A percentile compares a stretch with the other conserved stretches of the same genome.
Evolutionary conservation across 2,888 invertebrate genomes (phyloP).

Genomic region (Athalia circularis): DNA sequence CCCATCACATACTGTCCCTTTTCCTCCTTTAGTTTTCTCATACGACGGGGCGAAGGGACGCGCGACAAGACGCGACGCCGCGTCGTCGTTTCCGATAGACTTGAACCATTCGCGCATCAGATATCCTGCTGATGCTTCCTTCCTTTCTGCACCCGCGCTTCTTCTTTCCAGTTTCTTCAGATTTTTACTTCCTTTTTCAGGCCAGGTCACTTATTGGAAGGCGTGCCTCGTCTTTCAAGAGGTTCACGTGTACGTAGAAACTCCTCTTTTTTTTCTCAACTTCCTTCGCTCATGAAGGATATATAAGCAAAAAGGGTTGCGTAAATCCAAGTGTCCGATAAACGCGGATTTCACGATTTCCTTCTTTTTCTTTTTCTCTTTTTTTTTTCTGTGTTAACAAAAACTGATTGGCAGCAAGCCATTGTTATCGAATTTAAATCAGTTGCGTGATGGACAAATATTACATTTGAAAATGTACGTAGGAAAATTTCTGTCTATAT

Average conservation of each 20-base stretch:
- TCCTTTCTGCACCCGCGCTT: not conserved
- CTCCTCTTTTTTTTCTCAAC: slow-evolving; percentile 23
- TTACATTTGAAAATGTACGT: too few species aligned
- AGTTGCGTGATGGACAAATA: too few species aligned
- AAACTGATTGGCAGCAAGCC: too few species aligned
- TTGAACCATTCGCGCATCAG: not conserved
- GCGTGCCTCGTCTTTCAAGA: slow-evolving; percentile 56
- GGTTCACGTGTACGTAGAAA: slow-evolving; percentile 4
- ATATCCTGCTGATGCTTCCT: not conserved
- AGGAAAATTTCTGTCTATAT: too few species aligned
- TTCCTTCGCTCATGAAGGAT: not conserved
- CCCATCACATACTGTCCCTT: too few species aligned
- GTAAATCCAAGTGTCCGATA: not conserved
- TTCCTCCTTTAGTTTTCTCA: too few species aligned
- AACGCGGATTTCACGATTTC: not conserved
- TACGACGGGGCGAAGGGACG: too few species aligned
- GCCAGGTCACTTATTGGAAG: slow-evolving; percentile 63
- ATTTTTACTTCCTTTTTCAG: too few species aligned
- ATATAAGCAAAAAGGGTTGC: too few species aligned
- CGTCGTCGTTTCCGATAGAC: slow-evolving; percentile 31
- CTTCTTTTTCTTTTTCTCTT: not conserved
- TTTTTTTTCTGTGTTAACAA: not conserved
- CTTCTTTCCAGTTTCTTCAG: too few species aligned
- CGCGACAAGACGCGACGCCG: too few species aligned
- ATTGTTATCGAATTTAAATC: too few species aligned